phyloP scores from a whole-genome alignment of 2,888 invertebrate species.

The Caenorhabditis auriculariae region DNA sequence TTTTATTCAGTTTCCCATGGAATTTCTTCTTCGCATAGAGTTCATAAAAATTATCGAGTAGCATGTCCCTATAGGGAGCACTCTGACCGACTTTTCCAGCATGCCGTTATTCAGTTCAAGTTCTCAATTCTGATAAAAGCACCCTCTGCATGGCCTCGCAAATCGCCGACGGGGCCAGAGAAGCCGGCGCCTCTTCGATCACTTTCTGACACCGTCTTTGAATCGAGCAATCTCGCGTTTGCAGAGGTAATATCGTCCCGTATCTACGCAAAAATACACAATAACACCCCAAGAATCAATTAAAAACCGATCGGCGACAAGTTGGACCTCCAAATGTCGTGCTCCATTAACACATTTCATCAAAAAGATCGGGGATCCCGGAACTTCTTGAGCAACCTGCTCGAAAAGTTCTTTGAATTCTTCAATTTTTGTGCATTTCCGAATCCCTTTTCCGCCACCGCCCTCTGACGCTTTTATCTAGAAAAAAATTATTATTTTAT shows the following conservation, averaged over 20 bases:
- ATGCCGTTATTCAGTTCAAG: no score
- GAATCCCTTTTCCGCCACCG: conserved; percentile 97
- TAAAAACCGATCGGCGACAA: conserved; percentile 92
- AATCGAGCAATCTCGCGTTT: conserved; percentile 97
- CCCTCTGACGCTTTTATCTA: conserved; percentile 98
- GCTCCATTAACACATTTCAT: conserved; percentile 96
- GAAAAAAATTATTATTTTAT: conserved; percentile 68
- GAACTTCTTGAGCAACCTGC: conserved; percentile 81
- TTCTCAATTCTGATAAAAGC: no score
- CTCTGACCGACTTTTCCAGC: no score
- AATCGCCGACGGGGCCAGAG: conserved; percentile 84
- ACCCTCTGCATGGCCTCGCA: conserved; percentile 88
- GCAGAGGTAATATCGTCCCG: conserved; percentile 94
- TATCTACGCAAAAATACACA: no score
- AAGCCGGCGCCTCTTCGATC: conserved; percentile 96
- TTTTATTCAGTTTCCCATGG: no score
- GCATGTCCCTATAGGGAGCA: no score
- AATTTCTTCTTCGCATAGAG: no score
- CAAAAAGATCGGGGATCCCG: conserved; percentile 96
- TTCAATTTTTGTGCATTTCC: conserved; percentile 87
- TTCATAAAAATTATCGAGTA: no score
- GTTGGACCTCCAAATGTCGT: conserved; percentile 93
- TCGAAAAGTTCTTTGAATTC: conserved; percentile 87
- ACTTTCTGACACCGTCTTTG: conserved; percentile 98
- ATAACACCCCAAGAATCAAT: no score